Percentiles rank a stretch among this genome's conserved stretches.
Conservation (phyloP, 1,140 invertebrate species). For the Orchesella cincta region DNA sequence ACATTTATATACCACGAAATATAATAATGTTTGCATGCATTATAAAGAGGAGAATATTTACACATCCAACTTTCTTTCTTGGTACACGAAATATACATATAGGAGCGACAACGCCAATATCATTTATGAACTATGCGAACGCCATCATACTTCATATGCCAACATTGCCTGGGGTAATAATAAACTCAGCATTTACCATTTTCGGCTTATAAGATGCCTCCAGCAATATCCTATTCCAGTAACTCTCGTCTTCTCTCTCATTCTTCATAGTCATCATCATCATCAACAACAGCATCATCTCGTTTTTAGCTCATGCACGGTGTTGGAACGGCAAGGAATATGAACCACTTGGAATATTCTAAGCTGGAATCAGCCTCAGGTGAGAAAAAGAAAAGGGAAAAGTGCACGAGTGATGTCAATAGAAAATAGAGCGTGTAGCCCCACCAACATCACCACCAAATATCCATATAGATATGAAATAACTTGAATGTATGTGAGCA, state of each 20-base stretch:
- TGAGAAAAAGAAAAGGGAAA: background rate
- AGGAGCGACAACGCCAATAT: too few relatives aligned
- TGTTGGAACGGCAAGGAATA: background rate
- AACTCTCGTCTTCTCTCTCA: background rate
- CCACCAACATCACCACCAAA: too few relatives aligned
- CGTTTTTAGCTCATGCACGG: background rate
- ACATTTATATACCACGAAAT: too few relatives aligned
- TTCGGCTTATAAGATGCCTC: conserved; percentile 40
- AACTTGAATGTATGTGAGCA: too few relatives aligned
- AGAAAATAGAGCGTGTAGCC: too few relatives aligned
- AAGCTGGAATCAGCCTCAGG: background rate
- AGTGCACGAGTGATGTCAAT: too few relatives aligned
- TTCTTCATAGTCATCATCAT: background rate
- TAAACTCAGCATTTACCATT: conserved; percentile 49
- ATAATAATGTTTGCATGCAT: too few relatives aligned
- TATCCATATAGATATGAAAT: too few relatives aligned
- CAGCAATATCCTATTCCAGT: conserved; percentile 30
- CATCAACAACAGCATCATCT: background rate
- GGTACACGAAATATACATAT: too few relatives aligned
- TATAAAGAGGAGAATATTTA: too few relatives aligned
- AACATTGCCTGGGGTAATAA: conserved; percentile 47
- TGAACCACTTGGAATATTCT: background rate
- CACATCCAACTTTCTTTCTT: too few relatives aligned
- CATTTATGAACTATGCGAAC: too few relatives aligned
- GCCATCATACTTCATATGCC: background rate